Base-by-base conservation (phyloP, 2,888 invertebrate genomes). In the Sepiola atlantica region DNA sequence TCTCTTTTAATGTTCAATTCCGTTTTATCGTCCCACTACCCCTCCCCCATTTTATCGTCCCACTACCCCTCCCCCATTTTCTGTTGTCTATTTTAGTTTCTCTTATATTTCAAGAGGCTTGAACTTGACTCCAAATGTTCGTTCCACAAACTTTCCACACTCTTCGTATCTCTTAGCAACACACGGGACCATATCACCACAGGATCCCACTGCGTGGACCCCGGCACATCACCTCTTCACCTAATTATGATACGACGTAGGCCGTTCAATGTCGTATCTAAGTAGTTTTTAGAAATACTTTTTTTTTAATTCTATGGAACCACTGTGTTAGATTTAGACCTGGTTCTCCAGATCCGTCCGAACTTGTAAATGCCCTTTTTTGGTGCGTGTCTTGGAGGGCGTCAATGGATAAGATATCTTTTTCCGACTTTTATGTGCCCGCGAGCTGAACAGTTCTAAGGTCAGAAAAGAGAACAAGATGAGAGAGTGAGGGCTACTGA, bases 221-320 rank as follows among this genome's bases (percentile, higher is more conserved):
- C n/a, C 77, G n/a, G 77, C n/a, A 77, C 77, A 77, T 77, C 77
- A n/a, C 77, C 77, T 77, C 77, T 77, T 77, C n/a, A 77, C 77
- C 77, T 77, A 77, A 77, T 77, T 77, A 77, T 32, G n/a, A n/a
- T 77, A 77, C 77, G 12, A n/a, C n/a, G n/a, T 77, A 61, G n/a
- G 32, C 14, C 32, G 77, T 77, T 77, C n/a, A 77, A n/a, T 77
- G n/a, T 77, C 14, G n/a, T 77, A 77, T 77, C n/a, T 77, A 16
- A 77, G 32, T n/a, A n/a, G 77, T n/a, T n/a, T 77, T 28, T 10
- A 28, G n/a, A 77, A 77, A 45, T 45, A 45, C 45, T 45, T 2
- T 45, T 45, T 45, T 45, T 45, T 45, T 45, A 45, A 45, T 8
- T 45, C 77, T 77, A 77, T 32, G n/a, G n/a, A 77, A 77, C 77